Conservation (phyloP, 1,140 invertebrate species). For the Bombus vancouverensis region DNA sequence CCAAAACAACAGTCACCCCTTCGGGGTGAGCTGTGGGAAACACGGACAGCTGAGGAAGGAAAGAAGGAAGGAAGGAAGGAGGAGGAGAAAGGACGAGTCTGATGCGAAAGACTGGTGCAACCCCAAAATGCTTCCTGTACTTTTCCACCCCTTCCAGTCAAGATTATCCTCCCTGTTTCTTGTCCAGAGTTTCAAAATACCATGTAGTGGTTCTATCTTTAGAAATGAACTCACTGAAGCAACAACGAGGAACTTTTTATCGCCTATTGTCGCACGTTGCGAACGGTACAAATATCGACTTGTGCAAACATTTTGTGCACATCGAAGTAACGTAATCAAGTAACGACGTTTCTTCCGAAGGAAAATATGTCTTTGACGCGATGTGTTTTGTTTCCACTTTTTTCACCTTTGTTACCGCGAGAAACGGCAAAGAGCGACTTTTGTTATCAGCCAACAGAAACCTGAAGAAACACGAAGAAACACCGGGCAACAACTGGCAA, state of each 20-base stretch:
- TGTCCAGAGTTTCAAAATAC: background rate
- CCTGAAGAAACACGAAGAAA: too few relatives aligned
- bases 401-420: too few relatives aligned
- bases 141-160: conserved; percentile 39
- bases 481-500: too few relatives aligned
- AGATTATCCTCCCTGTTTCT: conserved; percentile 58
- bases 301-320: too few relatives aligned
- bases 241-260: background rate
- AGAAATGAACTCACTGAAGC: background rate
- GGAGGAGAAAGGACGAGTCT: conserved; percentile 28
- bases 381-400: too few relatives aligned
- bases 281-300: too few relatives aligned
- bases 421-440: too few relatives aligned
- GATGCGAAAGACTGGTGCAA: conserved; percentile 26
- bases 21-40: conserved; percentile 78
- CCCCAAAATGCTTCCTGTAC: conserved; percentile 7
- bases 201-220: background rate
- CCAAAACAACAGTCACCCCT: conserved; percentile 68
- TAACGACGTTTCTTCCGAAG: too few relatives aligned
- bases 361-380: too few relatives aligned
- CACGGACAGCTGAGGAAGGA: conserved; percentile 68
- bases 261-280: background rate
- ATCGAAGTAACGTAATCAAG: too few relatives aligned
- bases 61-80: conserved; percentile 28
- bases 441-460: too few relatives aligned